Percentiles rank a stretch among this genome's conserved stretches.
phyloP scores from a whole-genome alignment of 2,888 invertebrate species.

The Sussaba pulchella region DNA sequence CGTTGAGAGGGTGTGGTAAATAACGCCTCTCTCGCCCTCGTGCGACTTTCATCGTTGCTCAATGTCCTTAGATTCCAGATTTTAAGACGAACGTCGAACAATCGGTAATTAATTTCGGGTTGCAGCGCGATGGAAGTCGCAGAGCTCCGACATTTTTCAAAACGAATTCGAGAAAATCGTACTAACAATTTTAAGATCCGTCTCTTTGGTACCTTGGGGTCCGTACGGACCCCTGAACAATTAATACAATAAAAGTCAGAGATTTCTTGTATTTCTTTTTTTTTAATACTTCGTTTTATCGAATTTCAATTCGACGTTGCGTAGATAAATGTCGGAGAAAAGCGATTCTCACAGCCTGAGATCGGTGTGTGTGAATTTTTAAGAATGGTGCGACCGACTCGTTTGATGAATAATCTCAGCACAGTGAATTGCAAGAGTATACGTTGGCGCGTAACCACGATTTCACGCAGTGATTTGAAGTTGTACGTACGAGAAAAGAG shows the following conservation, averaged over 20 bases:
- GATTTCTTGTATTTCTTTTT: too few relatives aligned
- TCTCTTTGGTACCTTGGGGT: too few relatives aligned
- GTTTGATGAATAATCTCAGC: conserved; percentile 28
- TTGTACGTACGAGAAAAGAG: not conserved
- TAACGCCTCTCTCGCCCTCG: too few relatives aligned
- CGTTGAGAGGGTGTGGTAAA: too few relatives aligned
- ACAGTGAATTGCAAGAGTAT: conserved; percentile 37
- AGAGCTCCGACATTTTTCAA: not conserved
- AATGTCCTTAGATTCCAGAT: too few relatives aligned
- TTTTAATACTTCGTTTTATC: conserved; percentile 12
- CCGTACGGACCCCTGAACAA: too few relatives aligned
- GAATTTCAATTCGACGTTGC: not conserved
- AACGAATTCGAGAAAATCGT: not conserved
- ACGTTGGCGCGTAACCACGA: conserved; percentile 33
- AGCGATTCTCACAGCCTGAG: conserved; percentile 1
- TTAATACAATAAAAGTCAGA: too few relatives aligned
- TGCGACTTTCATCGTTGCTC: too few relatives aligned
- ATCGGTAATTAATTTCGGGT: too few relatives aligned
- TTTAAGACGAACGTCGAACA: too few relatives aligned
- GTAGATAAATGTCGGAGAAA: conserved; percentile 1
- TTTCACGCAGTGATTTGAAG: conserved; percentile 37
- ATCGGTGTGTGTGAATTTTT: not conserved
- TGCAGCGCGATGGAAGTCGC: too few relatives aligned
- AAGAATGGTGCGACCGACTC: conserved; percentile 7
- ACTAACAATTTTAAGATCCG: too few relatives aligned